Base-by-base conservation (phyloP, 2,888 invertebrate species). In the Pinctada fucata region DNA sequence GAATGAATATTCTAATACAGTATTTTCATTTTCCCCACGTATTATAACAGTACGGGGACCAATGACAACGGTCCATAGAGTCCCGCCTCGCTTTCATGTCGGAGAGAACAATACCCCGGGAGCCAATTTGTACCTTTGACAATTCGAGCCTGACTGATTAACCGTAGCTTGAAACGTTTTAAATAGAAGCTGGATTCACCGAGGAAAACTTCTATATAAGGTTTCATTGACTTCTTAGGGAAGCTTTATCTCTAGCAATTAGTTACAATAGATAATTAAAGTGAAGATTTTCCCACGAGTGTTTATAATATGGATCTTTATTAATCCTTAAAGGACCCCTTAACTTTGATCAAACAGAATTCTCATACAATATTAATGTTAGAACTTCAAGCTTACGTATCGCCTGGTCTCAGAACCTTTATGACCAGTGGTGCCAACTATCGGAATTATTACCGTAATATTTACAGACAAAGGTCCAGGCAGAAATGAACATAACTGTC, bases 271-370 rank as follows among this genome's bases (percentile, higher is more conserved):
- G 58, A 58, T 58, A 58, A 58, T 58, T 58, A 58, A 58, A 58
- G 58, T 58, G 58, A 58, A 6, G 13, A 58, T 58, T 58, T 58
- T 58, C 58, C 58, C 58, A 52, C 6, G 58, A 52, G 58, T 5
- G 58, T 52, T 10, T 10, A 8, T 52, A 52, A 5, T 10, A 8
- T 52, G 10, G 6, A 5, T 52, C 58, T 10, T 52, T 52, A 52
- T 52, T 52, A 10, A 52, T 16, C 67, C 69, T 49, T 3, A 31
- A 69, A 69, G 68, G 10, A 48, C 66, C 68, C 69, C 68, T 70
- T 16, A 45, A 48, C 58, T 72, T 52, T 72, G 71, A 72, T 72
- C 71, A 72, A 72, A 72, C 71, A 72, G 71, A 72, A 5, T 52
- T 52, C 10, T 5, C 6, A 52, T 52, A 10, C 58, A 52, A 52